Base-by-base conservation (phyloP, 2,113 vertebrate genomes). In the Ivindomyrus marchei region DNA sequence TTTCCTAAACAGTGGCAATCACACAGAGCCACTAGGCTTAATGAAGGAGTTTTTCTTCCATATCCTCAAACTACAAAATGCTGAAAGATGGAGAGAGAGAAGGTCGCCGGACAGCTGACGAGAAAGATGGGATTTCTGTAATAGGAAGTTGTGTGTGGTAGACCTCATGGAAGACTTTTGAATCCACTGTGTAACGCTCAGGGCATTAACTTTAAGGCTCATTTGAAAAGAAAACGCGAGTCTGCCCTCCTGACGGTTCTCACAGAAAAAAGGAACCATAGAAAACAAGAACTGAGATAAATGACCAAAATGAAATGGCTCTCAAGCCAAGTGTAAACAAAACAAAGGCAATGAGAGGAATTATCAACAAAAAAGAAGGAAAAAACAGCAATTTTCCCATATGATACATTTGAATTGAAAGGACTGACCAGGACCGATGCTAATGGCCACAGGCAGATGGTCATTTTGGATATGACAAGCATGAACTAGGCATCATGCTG, bases 1-100 rank as follows among this genome's bases (percentile, higher is more conserved):
- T 87, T 89, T 90, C 85, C 86, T 88, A 89, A 91, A 90, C 91
- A 91, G 90, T 90, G 90, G 90, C 88, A 88, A 91, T 91, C 90
- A 89, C 88, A 90, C 85, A 53, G 86, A 58, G 88, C 88, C 85
- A 70, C 21, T 85, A 88, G 89, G 49, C 27, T 89, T 89, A 90
- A 90, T 90, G 88, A 90, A 80, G 77, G 85, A 88, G 52, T 39
- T 86, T 90, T 86, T 90, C 56, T 89, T 58, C 50, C 47, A 90
- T 70, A 87, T 66, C 88, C 87, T 10, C 87, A 86, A 85, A 84
- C 88, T 89, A 45, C 21, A 49, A 50, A 87, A 58, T 24, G 87
- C 87, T 66, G 56, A 88, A 42, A 52, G 80, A 89, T 46, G 58
- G 86, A 45, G 47, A 85, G 10, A 47, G 50, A 7, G 50, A 86